Evolutionary conservation across 2,888 invertebrate genomes (phyloP), one percentile per base, ranked within the genome.

Genomic region (Dyspetes luteomarginatus): DNA sequence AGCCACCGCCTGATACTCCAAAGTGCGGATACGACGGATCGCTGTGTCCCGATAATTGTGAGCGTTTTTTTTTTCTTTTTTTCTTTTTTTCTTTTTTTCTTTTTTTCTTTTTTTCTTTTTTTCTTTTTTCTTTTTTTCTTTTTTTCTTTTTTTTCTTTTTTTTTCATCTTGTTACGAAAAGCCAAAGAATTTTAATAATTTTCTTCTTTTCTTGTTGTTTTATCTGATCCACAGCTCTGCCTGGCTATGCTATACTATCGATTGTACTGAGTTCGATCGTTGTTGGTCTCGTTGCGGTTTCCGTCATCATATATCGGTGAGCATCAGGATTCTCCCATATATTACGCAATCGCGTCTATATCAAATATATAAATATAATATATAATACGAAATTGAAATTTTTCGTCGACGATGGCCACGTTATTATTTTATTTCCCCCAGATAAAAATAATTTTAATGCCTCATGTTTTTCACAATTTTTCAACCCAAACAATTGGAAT

Each of bases 1-100:
- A 94, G 0, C 97, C 97, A 0, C 97, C 98, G 0, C 95, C 95
- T 0, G 99, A 99, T 92, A 96, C 96, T 1, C 99, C 99, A 0
- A 93, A 93, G 78, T 99, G 99, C 92, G 99, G 99, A 43, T 99
- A 97, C 91, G 98, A 99, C 91, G 95, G 96, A 52, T 96, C 97
- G 0, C 93, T 97, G 76, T 99, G 99, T 92, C 97, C 97, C 3
- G 95, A 97, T 92, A 95, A 95, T 90, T 96, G 96, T 96, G 90
- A 94, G 95, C 91, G 12, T 19, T 4, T 26, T 41, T 9, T 2
- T 24, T n/a, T 48, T 41, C 45, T 58, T 17, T 68, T 24, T 55
- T 22, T 56, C 9, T 58, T n/a, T 12, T 48, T 52, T 52, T 5
- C 3, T 3, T 48, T 19, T 2, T 36, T 41, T 30, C 48, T 17